Conservation (phyloP, 1,140 invertebrate species). For the Gerris buenoi region DNA sequence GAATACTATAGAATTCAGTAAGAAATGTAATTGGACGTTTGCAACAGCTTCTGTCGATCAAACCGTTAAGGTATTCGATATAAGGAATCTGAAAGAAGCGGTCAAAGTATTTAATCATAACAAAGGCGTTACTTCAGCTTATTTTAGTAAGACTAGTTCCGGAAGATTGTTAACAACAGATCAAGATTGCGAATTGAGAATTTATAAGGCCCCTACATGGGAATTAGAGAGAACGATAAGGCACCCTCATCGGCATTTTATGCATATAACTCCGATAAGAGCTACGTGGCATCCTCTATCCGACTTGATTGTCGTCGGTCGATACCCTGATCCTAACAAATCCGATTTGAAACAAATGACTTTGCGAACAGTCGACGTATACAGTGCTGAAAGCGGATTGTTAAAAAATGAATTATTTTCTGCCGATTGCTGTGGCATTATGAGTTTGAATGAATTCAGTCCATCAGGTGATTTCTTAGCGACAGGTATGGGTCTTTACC, state of each 20-base stretch:
- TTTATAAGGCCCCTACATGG: slow-evolving; percentile 14
- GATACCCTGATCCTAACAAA: slow-evolving; percentile 15
- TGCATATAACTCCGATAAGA: slow-evolving; percentile 19
- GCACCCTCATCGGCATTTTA: slow-evolving; percentile 19
- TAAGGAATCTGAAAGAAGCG: slow-evolving; percentile 6
- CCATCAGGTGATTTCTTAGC: slow-evolving; percentile 10
- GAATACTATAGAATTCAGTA: slow-evolving; percentile 10
- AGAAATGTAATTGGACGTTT: slow-evolving; percentile 5
- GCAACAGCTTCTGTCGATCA: slow-evolving; percentile 15
- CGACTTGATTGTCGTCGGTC: slow-evolving; percentile 17
- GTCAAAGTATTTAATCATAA: slow-evolving; percentile 10
- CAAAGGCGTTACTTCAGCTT: slow-evolving; percentile 11
- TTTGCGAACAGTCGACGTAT: slow-evolving; percentile 10
- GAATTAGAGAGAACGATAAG: slow-evolving; percentile 12
- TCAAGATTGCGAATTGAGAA: slow-evolving; percentile 12
- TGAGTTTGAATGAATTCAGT: slow-evolving; percentile 13
- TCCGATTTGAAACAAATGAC: not conserved
- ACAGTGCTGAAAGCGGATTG: slow-evolving; percentile 9
- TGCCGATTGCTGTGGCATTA: slow-evolving; percentile 2
- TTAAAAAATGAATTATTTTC: slow-evolving; percentile 4
- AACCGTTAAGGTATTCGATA: slow-evolving; percentile 17
- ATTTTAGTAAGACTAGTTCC: slow-evolving; percentile 16
- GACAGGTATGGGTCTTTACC: slow-evolving; percentile 7
- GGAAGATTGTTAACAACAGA: slow-evolving; percentile 17
- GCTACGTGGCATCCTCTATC: slow-evolving; percentile 19